phyloP scores from a whole-genome alignment of 2,797 vertebrate genomes.

The Bovichtus variegatus region DNA sequence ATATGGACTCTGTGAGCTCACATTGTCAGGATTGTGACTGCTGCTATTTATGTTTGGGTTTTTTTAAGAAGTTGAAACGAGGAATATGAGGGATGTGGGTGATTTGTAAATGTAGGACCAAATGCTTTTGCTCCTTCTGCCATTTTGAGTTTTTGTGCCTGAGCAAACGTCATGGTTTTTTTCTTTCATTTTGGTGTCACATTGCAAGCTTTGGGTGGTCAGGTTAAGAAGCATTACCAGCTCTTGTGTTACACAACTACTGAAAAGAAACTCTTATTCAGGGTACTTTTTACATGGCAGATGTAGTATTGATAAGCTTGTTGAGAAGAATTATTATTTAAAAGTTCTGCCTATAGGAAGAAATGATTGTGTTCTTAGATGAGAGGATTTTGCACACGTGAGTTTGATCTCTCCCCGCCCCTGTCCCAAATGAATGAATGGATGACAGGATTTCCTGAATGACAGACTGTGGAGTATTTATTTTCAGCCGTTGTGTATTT shows the following conservation, averaged over 20 bases:
- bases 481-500: constrained; percentile 69
- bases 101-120: constrained; percentile 60
- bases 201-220: not conserved
- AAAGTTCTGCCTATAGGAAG: constrained; percentile 19
- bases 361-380: not conserved
- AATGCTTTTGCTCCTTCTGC: constrained; percentile 31
- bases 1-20: constrained; percentile 75
- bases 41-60: constrained; percentile 71
- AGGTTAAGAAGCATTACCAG: not conserved
- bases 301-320: constrained; percentile 35
- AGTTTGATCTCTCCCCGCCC: constrained; percentile 43
- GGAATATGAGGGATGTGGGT: not conserved
- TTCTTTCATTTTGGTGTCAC: not conserved
- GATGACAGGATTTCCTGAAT: not conserved
- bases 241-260: not conserved
- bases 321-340: not conserved
- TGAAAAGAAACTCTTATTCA: not conserved
- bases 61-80: constrained; percentile 6
- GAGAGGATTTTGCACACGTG: constrained; percentile 66
- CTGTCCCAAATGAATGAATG: constrained; percentile 32
- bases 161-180: not conserved
- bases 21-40: constrained; percentile 33
- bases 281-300: not conserved
- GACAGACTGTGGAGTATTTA: constrained; percentile 54
- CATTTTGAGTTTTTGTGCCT: constrained; percentile 26